Conservation (phyloP, 2,888 invertebrate genomes). For the Dexiosoma caninum region DNA sequence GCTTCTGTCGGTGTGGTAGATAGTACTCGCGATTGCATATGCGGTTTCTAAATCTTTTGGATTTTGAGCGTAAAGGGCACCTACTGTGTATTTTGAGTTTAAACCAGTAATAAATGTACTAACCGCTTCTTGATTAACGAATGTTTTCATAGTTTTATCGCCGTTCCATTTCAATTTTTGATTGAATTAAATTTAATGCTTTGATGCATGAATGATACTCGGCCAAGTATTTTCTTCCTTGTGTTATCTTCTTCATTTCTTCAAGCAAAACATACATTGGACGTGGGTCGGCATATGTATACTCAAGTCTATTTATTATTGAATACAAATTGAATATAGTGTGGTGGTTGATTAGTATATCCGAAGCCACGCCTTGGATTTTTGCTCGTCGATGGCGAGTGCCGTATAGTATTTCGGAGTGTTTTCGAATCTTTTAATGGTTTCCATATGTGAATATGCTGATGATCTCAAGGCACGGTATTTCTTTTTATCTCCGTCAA, state of each 20-base stretch:
- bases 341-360: slow-evolving; percentile 19
- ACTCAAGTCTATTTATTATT: slow-evolving; percentile 33
- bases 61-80: too few relatives aligned
- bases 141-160: not conserved
- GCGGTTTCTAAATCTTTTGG: too few relatives aligned
- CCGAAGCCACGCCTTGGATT: slow-evolving; percentile 9
- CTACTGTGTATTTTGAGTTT: too few relatives aligned
- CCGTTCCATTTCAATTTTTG: not conserved
- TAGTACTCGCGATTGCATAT: too few relatives aligned
- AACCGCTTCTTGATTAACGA: too few relatives aligned
- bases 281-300: slow-evolving; percentile 29
- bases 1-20: too few relatives aligned
- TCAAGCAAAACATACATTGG: slow-evolving; percentile 34
- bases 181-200: slow-evolving; percentile 3
- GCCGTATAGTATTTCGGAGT: slow-evolving; percentile 36
- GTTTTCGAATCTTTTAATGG: not conserved
- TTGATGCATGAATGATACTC: slow-evolving; percentile 13
- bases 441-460: too few relatives aligned
- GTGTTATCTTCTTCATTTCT: slow-evolving; percentile 31
- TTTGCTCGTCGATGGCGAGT: slow-evolving; percentile 3
- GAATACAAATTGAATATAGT: slow-evolving; percentile 38
- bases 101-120: too few relatives aligned
- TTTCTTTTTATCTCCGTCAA: slow-evolving; percentile 8
- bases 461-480: slow-evolving; percentile 14
- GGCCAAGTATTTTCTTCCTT: slow-evolving; percentile 6